These are phyloP conservation scores for Ceramica pisi DNA, from an alignment of 2,888 invertebrate genomes.

Conservation along the genomic window DNA sequence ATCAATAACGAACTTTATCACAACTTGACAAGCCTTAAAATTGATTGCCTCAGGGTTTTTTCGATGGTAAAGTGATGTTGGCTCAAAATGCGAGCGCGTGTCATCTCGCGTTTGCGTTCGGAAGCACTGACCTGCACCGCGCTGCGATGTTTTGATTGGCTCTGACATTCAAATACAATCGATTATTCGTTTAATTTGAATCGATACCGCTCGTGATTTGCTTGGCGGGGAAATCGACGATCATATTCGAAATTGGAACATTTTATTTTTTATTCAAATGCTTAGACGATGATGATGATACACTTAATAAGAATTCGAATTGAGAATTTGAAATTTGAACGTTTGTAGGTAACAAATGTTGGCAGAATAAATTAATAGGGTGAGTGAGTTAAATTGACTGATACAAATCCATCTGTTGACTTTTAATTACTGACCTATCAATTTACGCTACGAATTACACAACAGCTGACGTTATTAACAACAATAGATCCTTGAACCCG, in stretches of 20 bases:
- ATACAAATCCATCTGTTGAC: constrained; percentile 54
- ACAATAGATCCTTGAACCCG: constrained; percentile 77
- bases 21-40: constrained; percentile 41
- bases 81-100: constrained; percentile 81
- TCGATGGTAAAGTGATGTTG: constrained; percentile 62
- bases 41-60: constrained; percentile 45
- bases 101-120: constrained; percentile 86
- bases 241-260: constrained; percentile 75
- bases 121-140: constrained; percentile 88
- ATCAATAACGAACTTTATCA: constrained; percentile 56
- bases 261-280: constrained; percentile 53
- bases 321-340: background rate
- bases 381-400: constrained; percentile 21
- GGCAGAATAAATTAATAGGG: constrained; percentile 30
- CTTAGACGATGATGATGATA: constrained; percentile 40
- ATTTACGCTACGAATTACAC: constrained; percentile 65
- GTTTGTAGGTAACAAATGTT: constrained; percentile 16
- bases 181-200: constrained; percentile 87
- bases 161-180: constrained; percentile 88
- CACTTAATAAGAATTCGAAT: constrained; percentile 17
- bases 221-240: constrained; percentile 63
- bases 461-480: constrained; percentile 66
- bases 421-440: constrained; percentile 65
- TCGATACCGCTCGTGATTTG: constrained; percentile 79
- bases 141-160: constrained; percentile 88